Conservation (phyloP, 2,888 invertebrate species). For the Operophtera brumata region DNA sequence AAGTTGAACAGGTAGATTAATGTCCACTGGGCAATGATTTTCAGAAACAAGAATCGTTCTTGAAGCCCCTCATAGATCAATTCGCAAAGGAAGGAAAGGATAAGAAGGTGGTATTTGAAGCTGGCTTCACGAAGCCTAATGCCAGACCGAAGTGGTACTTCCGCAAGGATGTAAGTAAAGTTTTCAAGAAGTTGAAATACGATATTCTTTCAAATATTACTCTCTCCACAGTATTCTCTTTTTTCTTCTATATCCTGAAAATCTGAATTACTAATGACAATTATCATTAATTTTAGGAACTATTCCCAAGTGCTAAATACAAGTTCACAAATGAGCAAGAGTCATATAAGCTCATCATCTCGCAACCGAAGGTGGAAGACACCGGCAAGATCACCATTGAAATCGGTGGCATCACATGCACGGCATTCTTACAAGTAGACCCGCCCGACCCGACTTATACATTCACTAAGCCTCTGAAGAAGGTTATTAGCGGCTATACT, state of each 20-base stretch:
- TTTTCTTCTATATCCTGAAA: not conserved
- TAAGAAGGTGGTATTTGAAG: constrained; percentile 95
- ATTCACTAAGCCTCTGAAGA: constrained; percentile 94
- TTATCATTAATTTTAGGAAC: constrained; percentile 83
- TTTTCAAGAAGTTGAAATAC: not conserved
- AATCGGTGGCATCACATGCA: constrained; percentile 93
- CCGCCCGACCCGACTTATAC: constrained; percentile 97
- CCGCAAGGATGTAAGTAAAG: constrained; percentile 92
- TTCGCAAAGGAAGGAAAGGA: constrained; percentile 97
- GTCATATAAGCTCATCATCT: constrained; percentile 93
- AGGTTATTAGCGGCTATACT: constrained; percentile 93
- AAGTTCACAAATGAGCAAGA: constrained; percentile 97
- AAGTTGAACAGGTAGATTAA: constrained; percentile 45
- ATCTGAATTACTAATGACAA: not conserved
- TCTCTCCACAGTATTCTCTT: too few relatives aligned
- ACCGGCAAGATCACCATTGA: constrained; percentile 98
- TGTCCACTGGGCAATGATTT: constrained; percentile 50
- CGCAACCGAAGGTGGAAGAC: constrained; percentile 96
- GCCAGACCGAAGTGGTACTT: constrained; percentile 95
- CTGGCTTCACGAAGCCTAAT: constrained; percentile 98
- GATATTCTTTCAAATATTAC: not conserved
- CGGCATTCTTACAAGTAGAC: constrained; percentile 96
- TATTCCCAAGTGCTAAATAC: constrained; percentile 97
- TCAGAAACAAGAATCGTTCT: constrained; percentile 96
- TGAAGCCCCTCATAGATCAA: constrained; percentile 96